A percentile compares a stretch with the other conserved stretches of the same genome.
Conservation (phyloP, 1,140 invertebrate species). For the Drosophila subpulchrella region DNA sequence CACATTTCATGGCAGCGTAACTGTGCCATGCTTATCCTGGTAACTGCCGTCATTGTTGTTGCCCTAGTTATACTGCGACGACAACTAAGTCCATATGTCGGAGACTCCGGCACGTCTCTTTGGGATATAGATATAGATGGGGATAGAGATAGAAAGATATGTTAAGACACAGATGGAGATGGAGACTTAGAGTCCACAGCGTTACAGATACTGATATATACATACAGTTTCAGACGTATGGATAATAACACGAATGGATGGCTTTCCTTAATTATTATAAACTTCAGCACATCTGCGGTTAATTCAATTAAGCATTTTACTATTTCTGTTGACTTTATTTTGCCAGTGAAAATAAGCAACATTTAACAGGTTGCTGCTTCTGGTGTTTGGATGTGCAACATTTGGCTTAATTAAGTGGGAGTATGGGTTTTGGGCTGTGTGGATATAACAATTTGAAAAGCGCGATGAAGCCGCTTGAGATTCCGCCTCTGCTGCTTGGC, state of each 20-base stretch:
- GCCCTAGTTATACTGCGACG: conserved; percentile 63
- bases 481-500: conserved; percentile 40
- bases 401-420: conserved; percentile 53
- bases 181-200: not conserved
- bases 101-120: conserved; percentile 56
- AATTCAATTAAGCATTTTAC: conserved; percentile 83
- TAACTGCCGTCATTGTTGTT: conserved; percentile 37
- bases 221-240: conserved; percentile 13
- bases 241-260: conserved; percentile 52
- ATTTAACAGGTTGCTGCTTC: conserved; percentile 53
- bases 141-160: conserved; percentile 28
- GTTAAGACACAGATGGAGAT: conserved; percentile 28
- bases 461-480: conserved; percentile 24
- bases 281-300: conserved; percentile 82
- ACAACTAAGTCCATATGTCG: conserved; percentile 69
- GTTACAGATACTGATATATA: conserved; percentile 11
- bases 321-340: conserved; percentile 78
- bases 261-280: conserved; percentile 77
- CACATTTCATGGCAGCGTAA: conserved; percentile 70
- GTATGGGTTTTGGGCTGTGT: conserved; percentile 21
- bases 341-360: conserved; percentile 58
- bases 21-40: conserved; percentile 36
- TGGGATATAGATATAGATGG: conserved; percentile 28
- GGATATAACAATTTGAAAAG: conserved; percentile 25
- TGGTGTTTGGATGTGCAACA: conserved; percentile 40